Conservation (phyloP, 2,113 vertebrate species). For the Ailuropoda melanoleuca region DNA sequence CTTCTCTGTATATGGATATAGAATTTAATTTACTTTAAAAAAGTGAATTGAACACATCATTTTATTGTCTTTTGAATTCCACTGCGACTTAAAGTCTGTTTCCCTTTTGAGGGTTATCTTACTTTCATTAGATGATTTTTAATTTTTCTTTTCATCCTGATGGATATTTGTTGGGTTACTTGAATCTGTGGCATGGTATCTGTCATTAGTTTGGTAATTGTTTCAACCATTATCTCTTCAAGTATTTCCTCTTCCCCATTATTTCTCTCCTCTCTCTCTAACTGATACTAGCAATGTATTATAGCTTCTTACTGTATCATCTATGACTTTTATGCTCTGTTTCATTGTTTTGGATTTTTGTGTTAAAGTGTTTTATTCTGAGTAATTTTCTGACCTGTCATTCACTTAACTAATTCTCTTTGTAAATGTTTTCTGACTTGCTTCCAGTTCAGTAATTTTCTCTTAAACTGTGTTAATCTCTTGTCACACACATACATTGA, state of each 20-base stretch:
- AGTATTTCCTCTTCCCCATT: neutral
- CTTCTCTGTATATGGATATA: neutral
- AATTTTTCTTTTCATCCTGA: neutral
- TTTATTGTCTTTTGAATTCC: neutral
- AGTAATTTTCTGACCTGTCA: neutral
- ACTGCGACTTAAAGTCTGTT: neutral
- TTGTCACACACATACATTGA: neutral
- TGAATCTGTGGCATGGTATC: neutral
- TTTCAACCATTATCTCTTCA: neutral
- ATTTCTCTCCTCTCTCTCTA: neutral
- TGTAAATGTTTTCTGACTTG: neutral
- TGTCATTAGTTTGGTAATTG: neutral
- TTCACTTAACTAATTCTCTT: neutral
- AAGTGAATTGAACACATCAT: neutral
- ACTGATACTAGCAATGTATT: neutral
- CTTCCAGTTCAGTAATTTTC: neutral
- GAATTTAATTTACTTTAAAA: neutral
- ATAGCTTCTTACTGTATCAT: neutral
- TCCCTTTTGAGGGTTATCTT: neutral
- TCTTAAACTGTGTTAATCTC: neutral
- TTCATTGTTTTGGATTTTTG: neutral
- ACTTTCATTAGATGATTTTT: neutral
- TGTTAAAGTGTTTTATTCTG: neutral
- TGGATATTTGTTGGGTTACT: neutral
- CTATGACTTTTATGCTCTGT: neutral